Evolutionary conservation across 2,113 vertebrate species (phyloP).

Genomic region (Himantopus leucocephalus): DNA sequence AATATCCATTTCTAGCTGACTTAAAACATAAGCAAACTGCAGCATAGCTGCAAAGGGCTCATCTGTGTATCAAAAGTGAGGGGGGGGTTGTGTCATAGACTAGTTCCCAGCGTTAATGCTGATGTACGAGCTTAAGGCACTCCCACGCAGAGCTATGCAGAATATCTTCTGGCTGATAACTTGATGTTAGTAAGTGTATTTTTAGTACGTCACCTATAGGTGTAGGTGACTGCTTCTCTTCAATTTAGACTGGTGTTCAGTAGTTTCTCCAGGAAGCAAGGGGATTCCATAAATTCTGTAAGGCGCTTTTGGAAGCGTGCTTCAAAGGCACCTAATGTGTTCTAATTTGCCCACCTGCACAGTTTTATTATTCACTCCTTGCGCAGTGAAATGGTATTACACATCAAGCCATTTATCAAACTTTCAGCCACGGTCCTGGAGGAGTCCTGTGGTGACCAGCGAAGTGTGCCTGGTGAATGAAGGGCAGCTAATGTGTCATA

Average conservation of each 20-base stretch:
- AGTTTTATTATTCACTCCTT: neutral
- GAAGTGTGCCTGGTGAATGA: neutral
- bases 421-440: neutral
- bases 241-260: neutral
- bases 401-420: neutral
- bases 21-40: neutral
- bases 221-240: no score
- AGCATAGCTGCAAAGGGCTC: neutral
- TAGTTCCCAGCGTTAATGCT: neutral
- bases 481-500: neutral
- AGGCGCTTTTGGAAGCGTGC: neutral
- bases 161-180: neutral
- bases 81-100: fast-evolving
- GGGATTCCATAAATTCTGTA: neutral
- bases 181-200: neutral
- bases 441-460: neutral
- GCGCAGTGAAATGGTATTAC: neutral
- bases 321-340: neutral
- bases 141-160: neutral
- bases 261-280: neutral
- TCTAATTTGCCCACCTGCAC: neutral
- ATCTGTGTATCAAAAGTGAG: neutral
- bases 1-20: neutral
- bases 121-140: neutral
- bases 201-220: neutral